A percentile compares a stretch with the other conserved stretches of the same genome.
These are phyloP conservation scores for Alexandromys fortis DNA, from an alignment of 2,113 vertebrate species.

Conservation along the genomic window DNA sequence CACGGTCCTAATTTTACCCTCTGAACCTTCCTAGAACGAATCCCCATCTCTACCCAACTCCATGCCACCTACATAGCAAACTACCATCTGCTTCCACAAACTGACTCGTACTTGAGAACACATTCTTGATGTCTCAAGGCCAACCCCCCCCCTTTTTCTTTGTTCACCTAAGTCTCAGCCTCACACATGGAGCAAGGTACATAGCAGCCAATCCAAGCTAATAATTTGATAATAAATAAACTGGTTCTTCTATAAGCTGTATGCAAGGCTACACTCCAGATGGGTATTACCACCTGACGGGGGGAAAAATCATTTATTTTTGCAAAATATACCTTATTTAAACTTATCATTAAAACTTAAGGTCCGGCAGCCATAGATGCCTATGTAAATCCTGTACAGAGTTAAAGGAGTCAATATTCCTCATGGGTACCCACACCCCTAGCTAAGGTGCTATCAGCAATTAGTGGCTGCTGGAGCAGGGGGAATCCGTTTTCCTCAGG, in stretches of 20 bases:
- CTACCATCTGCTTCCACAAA: background rate
- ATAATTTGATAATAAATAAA: background rate
- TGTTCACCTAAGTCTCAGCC: background rate
- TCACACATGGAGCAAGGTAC: background rate
- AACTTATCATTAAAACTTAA: constrained; percentile 21
- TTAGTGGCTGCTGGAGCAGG: background rate
- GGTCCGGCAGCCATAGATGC: background rate
- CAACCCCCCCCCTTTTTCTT: background rate
- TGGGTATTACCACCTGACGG: background rate
- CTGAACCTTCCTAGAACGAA: constrained; percentile 19
- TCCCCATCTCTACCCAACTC: background rate
- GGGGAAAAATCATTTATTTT: background rate
- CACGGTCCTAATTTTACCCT: background rate
- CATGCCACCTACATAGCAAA: background rate
- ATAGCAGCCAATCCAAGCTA: background rate
- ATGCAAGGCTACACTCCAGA: background rate
- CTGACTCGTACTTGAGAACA: background rate
- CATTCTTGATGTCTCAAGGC: background rate
- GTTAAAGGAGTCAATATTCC: background rate
- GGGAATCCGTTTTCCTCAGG: background rate
- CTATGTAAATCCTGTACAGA: background rate
- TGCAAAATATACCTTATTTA: constrained; percentile 32
- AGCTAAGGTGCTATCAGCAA: background rate
- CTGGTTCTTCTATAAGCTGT: background rate
- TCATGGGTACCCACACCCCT: background rate